Evolutionary conservation across 37 sponge, comb jelly and placozoan species (phyloP), one percentile per base, ranked within the genome.

Genomic region (Dysidea cf. avara): DNA sequence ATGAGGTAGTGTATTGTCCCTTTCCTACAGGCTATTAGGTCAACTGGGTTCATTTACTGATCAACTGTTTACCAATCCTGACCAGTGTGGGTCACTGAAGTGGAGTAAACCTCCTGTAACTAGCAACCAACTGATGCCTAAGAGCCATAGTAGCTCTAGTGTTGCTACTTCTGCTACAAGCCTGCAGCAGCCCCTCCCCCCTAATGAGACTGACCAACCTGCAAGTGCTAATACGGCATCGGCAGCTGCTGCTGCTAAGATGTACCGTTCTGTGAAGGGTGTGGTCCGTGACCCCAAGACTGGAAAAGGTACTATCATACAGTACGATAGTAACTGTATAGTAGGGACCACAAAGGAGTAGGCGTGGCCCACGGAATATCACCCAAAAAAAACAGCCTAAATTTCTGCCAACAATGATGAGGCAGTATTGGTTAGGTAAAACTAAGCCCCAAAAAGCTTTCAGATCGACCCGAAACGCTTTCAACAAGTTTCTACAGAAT

Each of bases 251-350:
- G 46, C 46, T 43, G 46, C 46, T 60, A 22, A 12, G 72, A 75
- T 89, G 38, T 83, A 83, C 56, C 54, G 84, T 1, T 84, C 85
- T 2, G 78, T 66, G 30, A 85, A 84, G 51, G 91, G 91, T 0
- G 61, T 84, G 40, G 81, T 90, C 3, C 69, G 87, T 26, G 94
- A 93, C 79, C 73, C 75, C 26, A 61, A 76, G 51, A 93, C 94
- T 52, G 94, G 94, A 40, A 93, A 93, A 85, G 90, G 93, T 92
- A n/a, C n/a, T n/a, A n/a, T n/a, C n/a, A n/a, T n/a, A n/a, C n/a
- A n/a, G n/a, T n/a, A n/a, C n/a, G n/a, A n/a, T n/a, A n/a, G n/a
- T n/a, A n/a, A n/a, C n/a, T n/a, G n/a, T n/a, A n/a, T n/a, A n/a
- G n/a, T n/a, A n/a, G n/a, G n/a, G n/a, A n/a, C n/a, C n/a, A n/a